phyloP scores from a whole-genome alignment of 1,140 invertebrate species.

The Orchestia grillus region DNA sequence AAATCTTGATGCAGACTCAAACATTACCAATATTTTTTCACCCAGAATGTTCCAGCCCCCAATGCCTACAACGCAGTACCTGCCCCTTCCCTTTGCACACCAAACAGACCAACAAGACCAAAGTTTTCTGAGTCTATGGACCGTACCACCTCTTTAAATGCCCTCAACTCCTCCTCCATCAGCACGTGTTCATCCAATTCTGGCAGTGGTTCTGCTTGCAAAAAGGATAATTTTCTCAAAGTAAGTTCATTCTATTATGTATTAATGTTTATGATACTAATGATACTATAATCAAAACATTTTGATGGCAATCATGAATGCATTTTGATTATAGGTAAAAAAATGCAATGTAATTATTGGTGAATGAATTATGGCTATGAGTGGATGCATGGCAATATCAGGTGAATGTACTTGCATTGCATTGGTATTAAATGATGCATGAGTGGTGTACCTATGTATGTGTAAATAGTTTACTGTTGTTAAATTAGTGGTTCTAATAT shows the following conservation, averaged over 20 bases:
- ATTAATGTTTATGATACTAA: background rate
- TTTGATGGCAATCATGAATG: background rate
- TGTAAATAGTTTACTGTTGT: no score
- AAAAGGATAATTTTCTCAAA: conserved; percentile 39
- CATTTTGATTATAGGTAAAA: background rate
- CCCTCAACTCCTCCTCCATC: conserved; percentile 8
- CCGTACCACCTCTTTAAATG: background rate
- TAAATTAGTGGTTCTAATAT: no score
- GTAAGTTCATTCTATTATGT: background rate
- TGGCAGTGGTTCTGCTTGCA: background rate
- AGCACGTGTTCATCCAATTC: conserved; percentile 54
- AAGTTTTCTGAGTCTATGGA: background rate
- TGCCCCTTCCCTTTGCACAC: background rate
- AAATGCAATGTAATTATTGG: background rate
- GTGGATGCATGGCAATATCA: background rate
- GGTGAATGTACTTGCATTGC: no score
- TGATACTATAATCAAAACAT: background rate
- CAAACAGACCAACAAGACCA: background rate
- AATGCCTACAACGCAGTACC: conserved; percentile 14
- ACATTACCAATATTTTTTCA: no score
- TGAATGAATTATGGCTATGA: background rate
- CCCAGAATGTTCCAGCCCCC: background rate
- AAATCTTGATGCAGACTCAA: no score
- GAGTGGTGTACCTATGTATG: no score
- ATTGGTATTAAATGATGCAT: no score